Percentiles rank a stretch among this genome's conserved stretches.
phyloP scores from a whole-genome alignment of 1,140 invertebrate species.

The Eciton burchellii region DNA sequence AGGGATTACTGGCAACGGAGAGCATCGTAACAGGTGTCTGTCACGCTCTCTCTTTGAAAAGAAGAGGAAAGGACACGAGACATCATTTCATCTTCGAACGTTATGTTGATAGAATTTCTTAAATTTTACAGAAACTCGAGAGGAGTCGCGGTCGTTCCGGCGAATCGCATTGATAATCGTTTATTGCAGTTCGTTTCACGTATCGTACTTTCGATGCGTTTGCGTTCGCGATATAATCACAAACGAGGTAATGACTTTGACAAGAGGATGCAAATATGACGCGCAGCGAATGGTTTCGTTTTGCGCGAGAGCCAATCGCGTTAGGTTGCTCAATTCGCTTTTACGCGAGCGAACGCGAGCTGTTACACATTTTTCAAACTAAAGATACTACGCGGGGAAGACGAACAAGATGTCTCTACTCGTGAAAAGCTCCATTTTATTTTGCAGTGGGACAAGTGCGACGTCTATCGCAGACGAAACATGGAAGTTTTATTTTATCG shows the following conservation, averaged over 20 bases:
- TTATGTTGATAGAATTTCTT: background rate
- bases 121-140: background rate
- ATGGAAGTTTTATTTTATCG: constrained; percentile 10
- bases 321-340: constrained; percentile 3
- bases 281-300: background rate
- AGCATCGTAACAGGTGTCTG: constrained; percentile 47
- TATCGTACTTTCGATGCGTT: background rate
- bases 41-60: background rate
- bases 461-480: background rate
- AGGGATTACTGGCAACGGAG: background rate
- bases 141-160: background rate
- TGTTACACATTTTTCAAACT: background rate
- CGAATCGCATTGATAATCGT: background rate
- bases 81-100: background rate
- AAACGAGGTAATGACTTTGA: background rate
- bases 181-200: constrained; percentile 6
- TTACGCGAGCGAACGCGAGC: background rate
- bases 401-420: background rate
- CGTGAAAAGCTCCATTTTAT: constrained; percentile 2
- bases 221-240: background rate
- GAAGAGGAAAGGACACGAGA: background rate
- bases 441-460: constrained; percentile 32
- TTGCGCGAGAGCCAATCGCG: no score
- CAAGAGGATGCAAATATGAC: background rate
- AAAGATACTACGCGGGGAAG: background rate